phyloP scores from a whole-genome alignment of 2,888 invertebrate genomes.

The Timandra comae region DNA sequence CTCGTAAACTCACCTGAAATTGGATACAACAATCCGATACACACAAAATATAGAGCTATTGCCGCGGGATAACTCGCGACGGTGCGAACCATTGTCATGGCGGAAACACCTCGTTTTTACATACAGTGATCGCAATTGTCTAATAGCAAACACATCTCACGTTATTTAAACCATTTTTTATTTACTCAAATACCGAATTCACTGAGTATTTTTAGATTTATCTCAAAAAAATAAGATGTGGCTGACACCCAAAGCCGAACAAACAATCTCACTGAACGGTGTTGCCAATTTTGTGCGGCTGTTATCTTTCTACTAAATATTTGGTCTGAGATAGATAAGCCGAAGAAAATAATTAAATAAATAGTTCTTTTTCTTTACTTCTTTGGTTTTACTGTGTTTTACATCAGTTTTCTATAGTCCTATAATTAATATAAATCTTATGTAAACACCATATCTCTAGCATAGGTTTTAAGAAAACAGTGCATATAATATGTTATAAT shows the following conservation, averaged over 20 bases:
- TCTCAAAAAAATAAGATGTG: slow-evolving; percentile 60
- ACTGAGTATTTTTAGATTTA: slow-evolving; percentile 57
- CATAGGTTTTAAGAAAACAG: no score
- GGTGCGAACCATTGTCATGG: slow-evolving; percentile 68
- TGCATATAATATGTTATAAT: no score
- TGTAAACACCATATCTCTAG: no score
- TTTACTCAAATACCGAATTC: slow-evolving; percentile 45
- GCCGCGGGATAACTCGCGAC: slow-evolving; percentile 57
- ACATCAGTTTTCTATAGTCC: no score
- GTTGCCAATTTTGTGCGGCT: no score
- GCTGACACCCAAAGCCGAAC: slow-evolving; percentile 76
- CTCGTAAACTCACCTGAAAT: slow-evolving; percentile 56
- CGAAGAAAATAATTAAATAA: no score
- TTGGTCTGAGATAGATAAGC: no score
- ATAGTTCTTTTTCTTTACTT: no score
- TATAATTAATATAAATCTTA: no score
- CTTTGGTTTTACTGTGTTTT: no score
- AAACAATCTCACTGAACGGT: slow-evolving; percentile 54
- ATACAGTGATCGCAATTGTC: slow-evolving; percentile 44
- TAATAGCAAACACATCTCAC: slow-evolving; percentile 53
- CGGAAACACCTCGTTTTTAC: slow-evolving; percentile 62
- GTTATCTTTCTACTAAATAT: no score
- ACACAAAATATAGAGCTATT: slow-evolving; percentile 64
- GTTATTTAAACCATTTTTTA: slow-evolving; percentile 56
- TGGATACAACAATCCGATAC: slow-evolving; percentile 56